Base-by-base conservation (phyloP, 2,113 vertebrate species). In the Leucopsar rothschildi region DNA sequence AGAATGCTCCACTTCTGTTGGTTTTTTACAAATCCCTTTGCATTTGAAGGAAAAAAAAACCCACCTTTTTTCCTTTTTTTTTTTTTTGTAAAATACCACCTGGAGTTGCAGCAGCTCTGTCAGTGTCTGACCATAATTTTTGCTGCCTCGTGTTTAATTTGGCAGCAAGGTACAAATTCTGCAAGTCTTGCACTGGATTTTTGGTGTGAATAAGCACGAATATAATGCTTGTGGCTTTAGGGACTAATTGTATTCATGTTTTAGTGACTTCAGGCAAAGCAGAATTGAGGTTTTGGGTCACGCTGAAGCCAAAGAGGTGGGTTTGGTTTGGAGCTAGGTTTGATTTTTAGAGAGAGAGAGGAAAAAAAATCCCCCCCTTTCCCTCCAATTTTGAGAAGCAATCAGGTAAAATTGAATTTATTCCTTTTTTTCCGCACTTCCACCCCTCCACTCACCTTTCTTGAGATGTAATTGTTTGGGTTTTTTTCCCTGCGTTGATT, bases 161-260 rank as follows among this genome's bases (percentile, higher is more conserved):
- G 17, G 15, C 35, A 40, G 6, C 31, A 39, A 4, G 1, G 23
- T 37, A 5, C 28, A 42, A 42, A 35, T 70, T 55, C 25, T 72
- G 3, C n/a, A 28, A 40, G 37, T 24, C 18, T 65, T 55, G 35
- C 60, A 71, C 37, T 84, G 68, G 35, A 12, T 15, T 80, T 39
- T 70, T 69, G 37, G 16, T 27, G 8, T 33, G 50, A 52, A 9
- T 33, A 45, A 85, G 35, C 33, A 11, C 33, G 10, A 64, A 10
- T 22, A 4, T 13, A 9, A 33, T 15, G 40, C 13, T 39, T 55
- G 52, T 86, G 76, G 31, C 3, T 80, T 80, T 78, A n/a, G 80
- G 39, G 20, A 5, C 4, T 86, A 5, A 25, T 31, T 37, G 18
- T 52, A 8, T 20, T 82, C 12, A 13, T 0, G 0, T 66, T 77